Conservation (phyloP, 2,888 invertebrate species). For the Idaea aversata region DNA sequence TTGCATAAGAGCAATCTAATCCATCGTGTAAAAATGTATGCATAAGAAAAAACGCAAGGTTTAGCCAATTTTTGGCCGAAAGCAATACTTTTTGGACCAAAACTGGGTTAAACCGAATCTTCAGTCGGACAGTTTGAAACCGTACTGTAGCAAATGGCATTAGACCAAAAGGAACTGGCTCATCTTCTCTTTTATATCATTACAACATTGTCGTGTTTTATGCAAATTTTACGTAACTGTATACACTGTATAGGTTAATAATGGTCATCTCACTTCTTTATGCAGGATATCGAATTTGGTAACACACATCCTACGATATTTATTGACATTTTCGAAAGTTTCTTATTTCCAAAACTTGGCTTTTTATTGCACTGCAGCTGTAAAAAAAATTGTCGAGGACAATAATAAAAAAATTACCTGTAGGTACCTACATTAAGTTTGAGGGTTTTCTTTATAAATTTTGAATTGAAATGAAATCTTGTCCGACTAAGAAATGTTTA, state of each 20-base stretch:
- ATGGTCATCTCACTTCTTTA: not conserved
- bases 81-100: too few species aligned
- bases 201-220: constrained; percentile 15
- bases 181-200: not conserved
- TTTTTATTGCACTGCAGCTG: not conserved
- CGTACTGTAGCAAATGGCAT: too few species aligned
- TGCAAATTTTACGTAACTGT: too few species aligned
- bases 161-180: too few species aligned
- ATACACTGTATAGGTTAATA: constrained; percentile 2
- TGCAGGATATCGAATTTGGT: constrained; percentile 8
- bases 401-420: not conserved
- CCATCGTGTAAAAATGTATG: too few species aligned
- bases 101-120: too few species aligned
- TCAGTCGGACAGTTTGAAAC: too few species aligned
- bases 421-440: not conserved
- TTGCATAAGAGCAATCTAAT: too few species aligned
- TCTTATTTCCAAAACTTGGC: constrained; percentile 11
- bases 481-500: too few species aligned
- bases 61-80: too few species aligned
- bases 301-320: constrained; percentile 12
- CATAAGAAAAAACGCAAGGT: too few species aligned
- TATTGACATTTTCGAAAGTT: constrained; percentile 14
- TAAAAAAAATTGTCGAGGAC: not conserved
- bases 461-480: too few species aligned
- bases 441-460: not conserved